A percentile compares a stretch with the other conserved stretches of the same genome.
Evolutionary conservation across 2,797 vertebrate species (phyloP).

Genomic region (Semaprochilodus insignis): DNA sequence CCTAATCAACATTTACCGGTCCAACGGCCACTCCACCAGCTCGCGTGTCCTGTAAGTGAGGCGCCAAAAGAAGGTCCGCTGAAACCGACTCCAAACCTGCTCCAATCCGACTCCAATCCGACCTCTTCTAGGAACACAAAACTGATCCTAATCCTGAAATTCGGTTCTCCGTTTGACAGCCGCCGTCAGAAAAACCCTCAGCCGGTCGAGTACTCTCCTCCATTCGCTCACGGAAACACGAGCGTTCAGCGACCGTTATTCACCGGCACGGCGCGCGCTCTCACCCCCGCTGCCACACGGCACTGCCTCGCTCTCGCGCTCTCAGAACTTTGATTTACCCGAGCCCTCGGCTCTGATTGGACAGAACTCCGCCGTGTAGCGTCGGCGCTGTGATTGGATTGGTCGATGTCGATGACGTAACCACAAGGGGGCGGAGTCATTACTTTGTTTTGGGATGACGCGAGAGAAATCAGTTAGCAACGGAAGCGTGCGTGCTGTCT

Average conservation of each 20-base stretch:
- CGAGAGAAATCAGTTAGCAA: neutral
- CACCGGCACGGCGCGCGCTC: neutral
- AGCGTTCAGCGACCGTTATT: neutral
- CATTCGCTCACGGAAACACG: neutral
- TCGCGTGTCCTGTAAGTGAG: neutral
- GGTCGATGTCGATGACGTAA: neutral
- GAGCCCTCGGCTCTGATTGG: neutral
- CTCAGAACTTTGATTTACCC: slow-evolving; percentile 12
- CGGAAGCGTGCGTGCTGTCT: neutral
- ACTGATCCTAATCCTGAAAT: neutral
- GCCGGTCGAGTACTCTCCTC: neutral
- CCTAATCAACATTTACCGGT: neutral
- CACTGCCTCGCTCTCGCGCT: slow-evolving; percentile 16
- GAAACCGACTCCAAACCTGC: neutral
- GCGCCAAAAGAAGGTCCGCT: neutral
- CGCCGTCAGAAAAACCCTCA: neutral
- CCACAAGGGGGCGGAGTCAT: neutral
- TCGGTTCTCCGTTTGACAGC: neutral
- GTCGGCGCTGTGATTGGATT: neutral
- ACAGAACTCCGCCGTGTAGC: neutral
- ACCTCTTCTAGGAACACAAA: neutral
- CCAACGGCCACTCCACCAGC: neutral
- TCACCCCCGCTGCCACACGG: neutral
- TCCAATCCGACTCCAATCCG: no score
- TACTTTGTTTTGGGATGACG: slow-evolving; percentile 12